phyloP scores from a whole-genome alignment of 1,140 invertebrate genomes.

The Sminthurinus signatus region DNA sequence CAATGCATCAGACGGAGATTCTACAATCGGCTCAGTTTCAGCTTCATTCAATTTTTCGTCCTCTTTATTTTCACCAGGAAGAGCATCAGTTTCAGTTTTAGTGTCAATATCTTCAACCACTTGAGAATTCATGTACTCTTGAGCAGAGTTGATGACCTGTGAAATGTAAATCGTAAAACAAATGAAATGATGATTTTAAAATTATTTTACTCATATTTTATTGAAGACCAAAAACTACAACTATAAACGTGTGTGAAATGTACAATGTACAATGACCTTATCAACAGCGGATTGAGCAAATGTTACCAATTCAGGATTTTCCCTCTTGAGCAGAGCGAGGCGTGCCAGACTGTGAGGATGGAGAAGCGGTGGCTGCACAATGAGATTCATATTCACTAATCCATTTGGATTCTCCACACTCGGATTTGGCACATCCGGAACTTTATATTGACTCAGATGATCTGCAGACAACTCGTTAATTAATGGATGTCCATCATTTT shows the following conservation, averaged over 20 bases:
- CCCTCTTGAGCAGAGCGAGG: neutral
- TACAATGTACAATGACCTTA: neutral
- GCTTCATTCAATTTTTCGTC: too few relatives aligned
- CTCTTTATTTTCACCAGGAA: too few relatives aligned
- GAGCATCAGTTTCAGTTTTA: too few relatives aligned
- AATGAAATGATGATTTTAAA: too few relatives aligned
- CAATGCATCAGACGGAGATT: too few relatives aligned
- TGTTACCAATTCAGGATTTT: constrained; percentile 1
- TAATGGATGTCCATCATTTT: too few relatives aligned
- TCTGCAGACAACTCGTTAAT: too few relatives aligned
- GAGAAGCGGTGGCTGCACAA: neutral
- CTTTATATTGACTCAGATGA: neutral
- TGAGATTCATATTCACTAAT: neutral
- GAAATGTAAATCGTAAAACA: neutral
- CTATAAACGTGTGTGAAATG: neutral
- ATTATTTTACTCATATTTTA: neutral
- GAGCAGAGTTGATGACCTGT: neutral
- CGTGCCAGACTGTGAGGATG: neutral
- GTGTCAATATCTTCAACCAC: too few relatives aligned
- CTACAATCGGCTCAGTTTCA: too few relatives aligned
- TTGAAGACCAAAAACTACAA: too few relatives aligned
- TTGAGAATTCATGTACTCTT: too few relatives aligned
- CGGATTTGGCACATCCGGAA: neutral
- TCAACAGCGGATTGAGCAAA: neutral
- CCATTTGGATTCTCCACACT: neutral